Evolutionary conservation across 2,888 invertebrate species (phyloP).

Genomic region (Caenorhabditis macrosperma): DNA sequence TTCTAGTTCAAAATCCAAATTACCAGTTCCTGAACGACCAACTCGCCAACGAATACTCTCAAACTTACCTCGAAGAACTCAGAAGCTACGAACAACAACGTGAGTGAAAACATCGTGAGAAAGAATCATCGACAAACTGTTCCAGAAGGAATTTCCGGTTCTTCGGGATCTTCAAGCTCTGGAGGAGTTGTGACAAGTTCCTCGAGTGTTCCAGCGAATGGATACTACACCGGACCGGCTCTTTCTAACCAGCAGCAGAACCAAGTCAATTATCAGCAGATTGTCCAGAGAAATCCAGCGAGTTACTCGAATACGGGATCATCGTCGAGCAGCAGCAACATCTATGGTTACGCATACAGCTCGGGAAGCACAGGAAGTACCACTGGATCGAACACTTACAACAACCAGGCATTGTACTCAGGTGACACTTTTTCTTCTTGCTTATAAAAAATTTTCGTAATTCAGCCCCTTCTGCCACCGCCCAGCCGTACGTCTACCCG

Average conservation of each 20-base stretch:
- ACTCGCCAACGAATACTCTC: constrained; percentile 62
- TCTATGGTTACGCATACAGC: constrained; percentile 53
- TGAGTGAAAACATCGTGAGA: neutral
- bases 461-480: constrained; percentile 40
- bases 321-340: constrained; percentile 32
- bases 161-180: constrained; percentile 4
- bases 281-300: constrained; percentile 50
- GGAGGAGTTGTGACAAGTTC: constrained; percentile 27
- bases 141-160: neutral
- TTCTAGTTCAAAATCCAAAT: constrained; percentile 65
- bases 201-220: constrained; percentile 42
- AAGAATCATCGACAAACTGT: neutral
- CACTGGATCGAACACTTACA: constrained; percentile 31
- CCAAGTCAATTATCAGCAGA: constrained; percentile 67
- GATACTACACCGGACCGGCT: constrained; percentile 61
- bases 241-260: constrained; percentile 66
- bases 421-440: constrained; percentile 9
- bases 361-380: constrained; percentile 20
- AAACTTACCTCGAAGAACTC: constrained; percentile 54
- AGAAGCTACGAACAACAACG: constrained; percentile 39
- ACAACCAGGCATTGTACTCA: constrained; percentile 46
- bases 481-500: constrained; percentile 56
- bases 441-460: neutral
- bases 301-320: constrained; percentile 13
- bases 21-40: constrained; percentile 65